Evolutionary conservation across 2,113 vertebrate genomes (phyloP), one percentile per base, ranked within the genome.

Genomic region (Melanerpes formicivorus): DNA sequence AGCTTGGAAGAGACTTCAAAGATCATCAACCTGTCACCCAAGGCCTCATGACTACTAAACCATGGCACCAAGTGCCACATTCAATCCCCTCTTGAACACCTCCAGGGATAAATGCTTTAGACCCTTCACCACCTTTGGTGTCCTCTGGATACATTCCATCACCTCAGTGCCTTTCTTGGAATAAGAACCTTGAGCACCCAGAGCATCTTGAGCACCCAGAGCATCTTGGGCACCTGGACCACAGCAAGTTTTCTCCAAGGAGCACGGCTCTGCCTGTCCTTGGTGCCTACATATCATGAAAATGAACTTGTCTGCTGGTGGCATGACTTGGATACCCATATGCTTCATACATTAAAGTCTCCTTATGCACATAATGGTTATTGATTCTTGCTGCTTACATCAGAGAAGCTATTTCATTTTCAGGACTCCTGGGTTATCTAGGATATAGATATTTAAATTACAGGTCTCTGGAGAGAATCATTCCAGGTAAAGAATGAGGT

Each of bases 391-490:
- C 86, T 93, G 81, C 92, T 90, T 88, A 96, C 92, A 95, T 90
- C 91, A 94, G 94, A 96, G 93, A 93, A 88, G 58, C 80, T 75
- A 87, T 95, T 97, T 97, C 93, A 95, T 97, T 97, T 97, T 93
- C 92, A 94, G 87, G 69, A 78, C 73, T 94, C 69, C 44, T 83
- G 80, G 34, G 87, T 95, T 96, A 96, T 89, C 81, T 88, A 60
- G 60, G 63, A 84, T 95, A 95, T 87, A 92, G 89, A 90, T 66
- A 91, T 93, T 95, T 97, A 96, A 96, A 95, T 96, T 93, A 92
- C 79, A 92, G 80, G 65, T 89, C 91, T 93, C 84, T 96, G 85
- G 93, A 93, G 75, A 91, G 14, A 72, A 67, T 86, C 85, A 23
- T 97, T 83, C 72, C 93, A 95, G 74, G 92, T 96, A 94, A 65